These are phyloP conservation scores for Cheilosia urbana DNA, from an alignment of 2,888 invertebrate species.

Conservation along the genomic window DNA sequence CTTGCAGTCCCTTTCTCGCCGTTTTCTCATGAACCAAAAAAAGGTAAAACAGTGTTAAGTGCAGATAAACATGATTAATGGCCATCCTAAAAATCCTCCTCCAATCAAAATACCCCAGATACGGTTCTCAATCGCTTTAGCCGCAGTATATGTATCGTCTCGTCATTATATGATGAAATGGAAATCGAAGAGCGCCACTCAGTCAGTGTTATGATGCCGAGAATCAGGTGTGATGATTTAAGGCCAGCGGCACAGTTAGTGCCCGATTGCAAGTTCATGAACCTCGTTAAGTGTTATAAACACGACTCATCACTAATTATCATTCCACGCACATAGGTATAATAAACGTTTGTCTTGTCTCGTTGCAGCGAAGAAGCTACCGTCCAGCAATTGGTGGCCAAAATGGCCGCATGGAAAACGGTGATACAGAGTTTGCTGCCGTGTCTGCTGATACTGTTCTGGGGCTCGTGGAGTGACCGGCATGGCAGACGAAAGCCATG, in stretches of 20 bases:
- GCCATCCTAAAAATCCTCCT: not conserved
- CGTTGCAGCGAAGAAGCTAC: conserved; percentile 86
- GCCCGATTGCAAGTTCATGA: conserved; percentile 8
- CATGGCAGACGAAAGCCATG: conserved; percentile 86
- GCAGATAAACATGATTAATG: conserved; percentile 62
- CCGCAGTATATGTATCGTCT: too few relatives aligned
- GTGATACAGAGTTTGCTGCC: conserved; percentile 92
- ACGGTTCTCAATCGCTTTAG: conserved; percentile 12
- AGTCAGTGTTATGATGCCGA: conserved; percentile 21
- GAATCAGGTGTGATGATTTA: conserved; percentile 13
- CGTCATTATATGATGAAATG: conserved; percentile 31
- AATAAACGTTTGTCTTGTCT: conserved; percentile 30
- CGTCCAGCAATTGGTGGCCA: conserved; percentile 90
- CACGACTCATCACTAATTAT: conserved; percentile 25
- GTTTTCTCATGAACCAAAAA: not conserved
- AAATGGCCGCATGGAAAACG: conserved; percentile 94
- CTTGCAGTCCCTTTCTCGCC: not conserved
- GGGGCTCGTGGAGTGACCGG: conserved; percentile 91
- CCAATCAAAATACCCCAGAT: conserved; percentile 13
- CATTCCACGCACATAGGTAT: conserved; percentile 48
- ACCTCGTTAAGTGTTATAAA: conserved; percentile 17
- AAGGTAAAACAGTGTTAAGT: conserved; percentile 39
- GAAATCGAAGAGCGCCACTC: conserved; percentile 44
- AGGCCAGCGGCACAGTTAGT: conserved; percentile 34
- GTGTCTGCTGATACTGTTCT: conserved; percentile 91